Base-by-base conservation (phyloP, 2,888 invertebrate genomes). In the Mallateleia sp. region DNA sequence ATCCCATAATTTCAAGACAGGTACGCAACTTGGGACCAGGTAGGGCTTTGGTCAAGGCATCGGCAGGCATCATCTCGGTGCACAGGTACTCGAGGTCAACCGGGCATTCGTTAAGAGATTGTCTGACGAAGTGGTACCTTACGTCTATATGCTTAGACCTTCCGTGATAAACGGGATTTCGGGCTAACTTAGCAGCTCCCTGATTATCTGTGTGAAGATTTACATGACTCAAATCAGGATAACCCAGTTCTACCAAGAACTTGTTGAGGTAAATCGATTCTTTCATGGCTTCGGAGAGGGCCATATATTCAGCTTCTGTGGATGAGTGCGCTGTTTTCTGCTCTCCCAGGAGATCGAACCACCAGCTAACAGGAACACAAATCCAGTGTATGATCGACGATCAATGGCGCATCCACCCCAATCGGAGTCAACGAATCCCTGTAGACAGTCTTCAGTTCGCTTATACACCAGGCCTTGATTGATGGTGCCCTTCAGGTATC, bases 271-370 rank as follows among this genome's bases (percentile, higher is more conserved):
- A 62, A 0, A 71, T 45, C 0, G 80, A 56, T 24, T 71, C 72
- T 24, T 80, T 80, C 4, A 32, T 42, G 9, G 80, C 60, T 28
- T 50, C 71, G 11, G 47, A 34, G 2, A 80, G 38, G 6, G 38
- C 71, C 60, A 72, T 69, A 45, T 79, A 79, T 34, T 69, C 79
- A 3, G 69, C 79, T 20, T 79, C 79, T 9, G 79, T 79, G n/a
- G 58, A 58, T 2, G 69, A 79, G 20, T 58, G 56, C 5, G 79
- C 79, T 32, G 32, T 32, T 32, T 32, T 6, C 32, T 4, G 8
- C 32, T 32, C 32, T 32, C 32, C 32, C 32, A 32, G 32, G 32
- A 32, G 8, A 32, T 8, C 6, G 32, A 32, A 8, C 32, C 8
- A 4, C 32, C 32, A 32, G 32, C 32, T 8, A 32, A 32, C 6